Evolutionary conservation across 2,113 vertebrate genomes (phyloP).

Genomic region (Lycocorax pyrrhopterus): DNA sequence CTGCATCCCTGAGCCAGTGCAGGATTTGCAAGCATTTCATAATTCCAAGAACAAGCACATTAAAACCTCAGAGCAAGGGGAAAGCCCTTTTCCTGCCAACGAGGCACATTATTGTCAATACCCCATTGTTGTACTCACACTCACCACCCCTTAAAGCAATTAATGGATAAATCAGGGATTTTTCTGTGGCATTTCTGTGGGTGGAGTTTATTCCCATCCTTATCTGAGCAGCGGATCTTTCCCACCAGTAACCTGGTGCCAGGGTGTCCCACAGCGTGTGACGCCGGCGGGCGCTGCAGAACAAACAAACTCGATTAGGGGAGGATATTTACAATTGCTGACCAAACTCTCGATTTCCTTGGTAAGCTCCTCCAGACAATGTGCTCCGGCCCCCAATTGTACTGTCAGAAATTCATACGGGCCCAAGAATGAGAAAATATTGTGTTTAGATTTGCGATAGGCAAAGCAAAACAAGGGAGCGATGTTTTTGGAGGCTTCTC

Average conservation of each 20-base stretch:
- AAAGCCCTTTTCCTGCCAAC: conserved; percentile 75
- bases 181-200: conserved; percentile 69
- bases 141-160: conserved; percentile 69
- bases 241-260: conserved; percentile 83
- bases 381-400: conserved; percentile 49
- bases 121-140: conserved; percentile 70
- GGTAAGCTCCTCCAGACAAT: conserved; percentile 72
- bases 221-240: conserved; percentile 81
- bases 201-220: conserved; percentile 73
- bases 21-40: conserved; percentile 27
- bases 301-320: conserved; percentile 70
- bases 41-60: conserved; percentile 40
- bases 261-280: conserved; percentile 75
- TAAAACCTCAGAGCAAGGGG: conserved; percentile 46
- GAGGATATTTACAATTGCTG: conserved; percentile 79
- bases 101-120: conserved; percentile 70
- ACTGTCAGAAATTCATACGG: conserved; percentile 67
- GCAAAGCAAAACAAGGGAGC: conserved; percentile 43
- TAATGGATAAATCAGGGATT: conserved; percentile 75
- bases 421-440: conserved; percentile 69
- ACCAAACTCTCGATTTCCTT: conserved; percentile 77
- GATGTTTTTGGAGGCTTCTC: background rate
- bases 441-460: conserved; percentile 67
- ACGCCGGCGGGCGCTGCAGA: conserved; percentile 58
- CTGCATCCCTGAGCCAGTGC: background rate